phyloP scores from a whole-genome alignment of 2,113 vertebrate genomes.

The Rhizomys pruinosus region DNA sequence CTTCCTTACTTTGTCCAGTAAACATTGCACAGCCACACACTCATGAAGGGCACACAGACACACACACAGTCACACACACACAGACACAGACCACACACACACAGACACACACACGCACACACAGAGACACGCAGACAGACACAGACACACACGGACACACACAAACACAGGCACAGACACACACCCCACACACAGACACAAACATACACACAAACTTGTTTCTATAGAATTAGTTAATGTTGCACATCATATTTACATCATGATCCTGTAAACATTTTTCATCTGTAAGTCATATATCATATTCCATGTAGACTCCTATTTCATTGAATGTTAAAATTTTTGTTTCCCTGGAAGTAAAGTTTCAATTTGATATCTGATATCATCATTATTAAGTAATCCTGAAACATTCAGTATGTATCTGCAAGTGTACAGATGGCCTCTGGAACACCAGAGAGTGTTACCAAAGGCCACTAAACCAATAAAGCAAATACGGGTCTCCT shows the following conservation, averaged over 20 bases:
- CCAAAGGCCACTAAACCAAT: no score
- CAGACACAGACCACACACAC: neutral
- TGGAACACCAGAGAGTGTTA: no score
- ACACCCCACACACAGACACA: neutral
- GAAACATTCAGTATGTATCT: neutral
- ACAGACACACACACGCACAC: neutral
- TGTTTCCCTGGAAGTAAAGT: neutral
- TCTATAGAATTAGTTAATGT: neutral
- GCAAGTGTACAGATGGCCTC: no score
- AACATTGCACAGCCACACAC: neutral
- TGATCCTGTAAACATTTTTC: neutral
- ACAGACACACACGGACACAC: fast-evolving
- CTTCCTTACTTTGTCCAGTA: neutral
- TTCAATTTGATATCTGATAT: neutral
- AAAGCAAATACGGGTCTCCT: no score
- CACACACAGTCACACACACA: neutral
- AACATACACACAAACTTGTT: neutral
- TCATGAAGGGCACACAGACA: neutral
- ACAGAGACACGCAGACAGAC: neutral
- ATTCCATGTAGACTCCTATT: neutral
- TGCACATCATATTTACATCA: neutral
- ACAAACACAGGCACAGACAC: neutral
- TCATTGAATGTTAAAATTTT: neutral
- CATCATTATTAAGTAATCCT: neutral
- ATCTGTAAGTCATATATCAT: neutral